Evolutionary conservation across 2,113 vertebrate genomes (phyloP).

Genomic region (Dipodomys stephensi): DNA sequence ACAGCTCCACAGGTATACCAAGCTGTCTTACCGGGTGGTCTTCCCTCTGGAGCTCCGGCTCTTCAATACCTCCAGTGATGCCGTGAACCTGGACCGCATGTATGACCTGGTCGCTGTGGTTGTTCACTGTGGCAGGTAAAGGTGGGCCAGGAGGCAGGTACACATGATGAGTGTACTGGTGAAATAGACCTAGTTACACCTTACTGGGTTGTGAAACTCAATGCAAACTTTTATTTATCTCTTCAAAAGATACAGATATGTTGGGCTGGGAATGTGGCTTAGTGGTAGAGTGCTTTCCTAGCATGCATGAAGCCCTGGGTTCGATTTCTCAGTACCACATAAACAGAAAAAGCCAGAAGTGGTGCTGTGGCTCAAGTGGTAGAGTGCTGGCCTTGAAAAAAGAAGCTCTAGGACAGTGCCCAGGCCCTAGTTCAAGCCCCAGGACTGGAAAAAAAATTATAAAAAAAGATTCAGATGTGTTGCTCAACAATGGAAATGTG

Average conservation of each 20-base stretch:
- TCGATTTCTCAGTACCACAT: too few species aligned
- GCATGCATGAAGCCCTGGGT: too few species aligned
- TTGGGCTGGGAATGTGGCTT: neutral
- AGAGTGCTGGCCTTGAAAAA: too few species aligned
- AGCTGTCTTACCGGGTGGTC: constrained; percentile 97
- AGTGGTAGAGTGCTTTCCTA: too few species aligned
- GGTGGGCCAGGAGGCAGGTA: rapidly evolving
- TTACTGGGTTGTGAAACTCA: neutral
- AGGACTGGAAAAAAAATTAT: too few species aligned
- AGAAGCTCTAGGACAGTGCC: too few species aligned
- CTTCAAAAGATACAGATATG: neutral
- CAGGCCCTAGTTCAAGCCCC: too few species aligned
- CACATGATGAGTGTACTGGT: rapidly evolving
- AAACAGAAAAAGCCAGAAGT: too few species aligned
- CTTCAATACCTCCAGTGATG: constrained; percentile 96
- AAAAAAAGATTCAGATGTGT: neutral
- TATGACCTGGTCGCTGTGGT: constrained; percentile 97
- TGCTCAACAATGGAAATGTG: neutral
- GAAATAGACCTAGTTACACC: rapidly evolving
- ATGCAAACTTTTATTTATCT: neutral
- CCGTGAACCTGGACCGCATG: constrained; percentile 97
- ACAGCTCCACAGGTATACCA: constrained; percentile 97
- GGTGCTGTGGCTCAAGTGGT: too few species aligned
- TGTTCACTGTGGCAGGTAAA: constrained; percentile 97
- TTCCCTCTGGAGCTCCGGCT: constrained; percentile 97